Percentiles rank a stretch among this genome's conserved stretches.
Conservation (phyloP, 2,797 vertebrate genomes). For the Otus scops region DNA sequence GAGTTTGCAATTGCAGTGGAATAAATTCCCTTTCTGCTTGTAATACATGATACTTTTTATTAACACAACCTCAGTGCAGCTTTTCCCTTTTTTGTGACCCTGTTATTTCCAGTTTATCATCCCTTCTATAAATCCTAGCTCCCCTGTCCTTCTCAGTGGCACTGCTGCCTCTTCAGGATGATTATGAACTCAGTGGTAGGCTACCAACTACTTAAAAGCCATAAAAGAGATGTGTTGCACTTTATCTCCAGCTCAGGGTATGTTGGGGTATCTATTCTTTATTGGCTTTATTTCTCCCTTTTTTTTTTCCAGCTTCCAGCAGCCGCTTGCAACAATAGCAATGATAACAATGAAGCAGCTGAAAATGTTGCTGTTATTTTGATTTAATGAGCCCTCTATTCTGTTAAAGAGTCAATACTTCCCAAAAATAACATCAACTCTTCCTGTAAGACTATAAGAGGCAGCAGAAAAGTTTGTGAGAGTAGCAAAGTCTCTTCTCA, state of each 20-base stretch:
- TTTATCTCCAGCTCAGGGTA: neutral
- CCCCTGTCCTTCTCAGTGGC: neutral
- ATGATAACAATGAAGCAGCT: constrained; percentile 5
- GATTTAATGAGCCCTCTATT: constrained; percentile 45
- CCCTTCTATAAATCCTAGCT: neutral
- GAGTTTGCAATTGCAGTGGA: neutral
- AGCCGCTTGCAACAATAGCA: neutral
- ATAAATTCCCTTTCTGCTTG: neutral
- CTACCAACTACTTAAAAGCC: constrained; percentile 11
- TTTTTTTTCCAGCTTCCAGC: neutral
- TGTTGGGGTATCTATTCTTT: neutral
- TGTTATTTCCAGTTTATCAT: neutral
- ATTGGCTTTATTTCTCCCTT: neutral
- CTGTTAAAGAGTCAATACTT: constrained; percentile 23
- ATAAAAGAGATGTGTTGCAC: neutral
- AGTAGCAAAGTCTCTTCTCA: neutral
- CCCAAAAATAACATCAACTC: neutral
- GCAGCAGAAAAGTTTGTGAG: neutral
- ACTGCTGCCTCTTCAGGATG: neutral
- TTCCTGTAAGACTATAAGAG: neutral
- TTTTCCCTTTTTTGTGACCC: neutral
- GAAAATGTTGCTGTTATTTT: constrained; percentile 48
- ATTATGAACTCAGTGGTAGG: constrained; percentile 9
- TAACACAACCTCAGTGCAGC: neutral
- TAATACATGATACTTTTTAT: neutral